Conservation (phyloP, 1,140 invertebrate species). For the Hypothenemus hampei region DNA sequence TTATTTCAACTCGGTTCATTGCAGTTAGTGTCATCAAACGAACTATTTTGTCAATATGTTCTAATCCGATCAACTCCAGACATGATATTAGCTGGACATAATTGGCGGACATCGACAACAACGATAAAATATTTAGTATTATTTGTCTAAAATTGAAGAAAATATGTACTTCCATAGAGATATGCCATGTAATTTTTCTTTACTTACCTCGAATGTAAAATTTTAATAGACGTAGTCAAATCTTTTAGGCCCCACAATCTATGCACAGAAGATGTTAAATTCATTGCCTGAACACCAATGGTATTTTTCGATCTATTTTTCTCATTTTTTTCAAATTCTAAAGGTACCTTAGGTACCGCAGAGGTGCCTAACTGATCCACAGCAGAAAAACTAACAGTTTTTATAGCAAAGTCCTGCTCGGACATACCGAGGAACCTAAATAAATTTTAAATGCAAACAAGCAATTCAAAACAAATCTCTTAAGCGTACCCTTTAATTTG, state of each 20-base stretch:
- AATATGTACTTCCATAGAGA: neutral
- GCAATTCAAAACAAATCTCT: neutral
- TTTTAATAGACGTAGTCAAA: slow-evolving; percentile 50
- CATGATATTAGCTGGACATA: slow-evolving; percentile 51
- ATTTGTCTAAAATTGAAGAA: slow-evolving; percentile 46
- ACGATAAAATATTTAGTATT: slow-evolving; percentile 52
- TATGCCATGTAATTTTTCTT: neutral
- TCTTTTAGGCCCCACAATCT: slow-evolving; percentile 51
- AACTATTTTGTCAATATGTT: slow-evolving; percentile 57
- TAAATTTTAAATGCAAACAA: slow-evolving; percentile 1
- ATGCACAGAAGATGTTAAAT: slow-evolving; percentile 47
- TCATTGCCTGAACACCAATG: slow-evolving; percentile 52
- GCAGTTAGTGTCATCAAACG: slow-evolving; percentile 60
- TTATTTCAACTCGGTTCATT: slow-evolving; percentile 50
- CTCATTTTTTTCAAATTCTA: slow-evolving; percentile 28
- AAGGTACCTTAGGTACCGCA: slow-evolving; percentile 42
- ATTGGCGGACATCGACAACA: slow-evolving; percentile 50
- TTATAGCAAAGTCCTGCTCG: slow-evolving; percentile 38
- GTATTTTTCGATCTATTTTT: slow-evolving; percentile 13
- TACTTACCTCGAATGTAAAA: slow-evolving; percentile 46
- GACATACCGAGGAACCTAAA: slow-evolving; percentile 22
- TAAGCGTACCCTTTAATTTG: slow-evolving; percentile 34
- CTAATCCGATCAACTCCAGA: slow-evolving; percentile 55
- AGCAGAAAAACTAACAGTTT: slow-evolving; percentile 45
- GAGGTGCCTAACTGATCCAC: slow-evolving; percentile 54